Conservation (phyloP, 1,140 invertebrate species). For the Meloidogyne hapla region DNA sequence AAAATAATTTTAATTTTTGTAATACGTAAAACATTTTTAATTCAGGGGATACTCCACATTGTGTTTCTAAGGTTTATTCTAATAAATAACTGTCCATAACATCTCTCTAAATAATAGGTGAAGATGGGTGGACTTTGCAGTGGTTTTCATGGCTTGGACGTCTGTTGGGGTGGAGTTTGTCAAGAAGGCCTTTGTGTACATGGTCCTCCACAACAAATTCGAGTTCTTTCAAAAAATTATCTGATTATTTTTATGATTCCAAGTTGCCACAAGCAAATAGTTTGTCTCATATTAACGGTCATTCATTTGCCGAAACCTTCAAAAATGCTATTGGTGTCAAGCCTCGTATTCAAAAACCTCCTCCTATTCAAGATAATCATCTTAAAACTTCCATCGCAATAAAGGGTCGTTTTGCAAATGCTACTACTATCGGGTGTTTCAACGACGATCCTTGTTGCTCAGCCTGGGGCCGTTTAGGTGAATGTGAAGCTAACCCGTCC, state of each 20-base stretch:
- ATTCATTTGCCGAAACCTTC: constrained; percentile 44
- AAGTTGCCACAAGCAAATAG: constrained; percentile 35
- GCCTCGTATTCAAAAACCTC: constrained; percentile 3
- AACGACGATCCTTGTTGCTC: constrained; percentile 52
- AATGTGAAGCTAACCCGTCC: constrained; percentile 35
- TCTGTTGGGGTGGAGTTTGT: constrained; percentile 54
- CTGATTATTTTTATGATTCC: background rate
- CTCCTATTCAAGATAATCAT: background rate
- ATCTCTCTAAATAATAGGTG: constrained; percentile 15
- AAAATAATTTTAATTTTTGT: no score
- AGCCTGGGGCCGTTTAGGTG: constrained; percentile 35
- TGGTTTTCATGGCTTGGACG: constrained; percentile 60
- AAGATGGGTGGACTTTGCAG: constrained; percentile 52
- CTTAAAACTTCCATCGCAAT: background rate
- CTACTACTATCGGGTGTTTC: constrained; percentile 27
- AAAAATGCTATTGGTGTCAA: constrained; percentile 21
- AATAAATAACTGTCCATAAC: no score
- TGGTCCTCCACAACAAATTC: constrained; percentile 14
- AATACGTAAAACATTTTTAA: constrained; percentile 55
- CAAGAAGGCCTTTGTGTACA: constrained; percentile 49
- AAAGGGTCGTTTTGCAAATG: background rate
- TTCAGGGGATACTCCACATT: constrained; percentile 51
- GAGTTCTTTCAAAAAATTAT: background rate
- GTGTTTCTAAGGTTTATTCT: constrained; percentile 51
- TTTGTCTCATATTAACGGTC: constrained; percentile 40